Conservation (phyloP, 2,888 invertebrate species). For the Cataglyphis rosenhaueri region DNA sequence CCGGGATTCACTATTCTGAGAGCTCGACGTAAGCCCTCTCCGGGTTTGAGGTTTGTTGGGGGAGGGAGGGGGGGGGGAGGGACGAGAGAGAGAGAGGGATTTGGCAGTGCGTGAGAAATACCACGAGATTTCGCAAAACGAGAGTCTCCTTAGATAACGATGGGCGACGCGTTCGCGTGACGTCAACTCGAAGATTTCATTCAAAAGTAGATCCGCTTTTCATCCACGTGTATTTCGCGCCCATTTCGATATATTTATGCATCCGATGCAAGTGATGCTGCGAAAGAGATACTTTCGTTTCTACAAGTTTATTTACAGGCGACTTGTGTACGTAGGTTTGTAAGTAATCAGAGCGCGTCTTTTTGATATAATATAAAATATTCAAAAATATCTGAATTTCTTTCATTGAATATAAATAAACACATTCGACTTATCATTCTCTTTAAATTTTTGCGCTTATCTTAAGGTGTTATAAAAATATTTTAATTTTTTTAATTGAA, state of each 20-base stretch:
- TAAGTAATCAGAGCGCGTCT: background rate
- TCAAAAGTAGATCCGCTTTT: constrained; percentile 33
- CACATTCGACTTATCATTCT: background rate
- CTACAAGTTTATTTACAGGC: background rate
- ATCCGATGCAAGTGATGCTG: background rate
- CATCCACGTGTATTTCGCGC: background rate
- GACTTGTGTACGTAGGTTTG: background rate
- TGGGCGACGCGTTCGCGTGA: constrained; percentile 5
- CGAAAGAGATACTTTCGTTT: background rate
- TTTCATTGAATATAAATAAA: background rate
- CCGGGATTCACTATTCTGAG: constrained; percentile 41
- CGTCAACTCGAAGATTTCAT: constrained; percentile 53
- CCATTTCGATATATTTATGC: background rate
- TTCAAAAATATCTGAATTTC: background rate
- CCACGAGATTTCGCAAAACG: constrained; percentile 27
- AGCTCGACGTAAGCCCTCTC: constrained; percentile 45
- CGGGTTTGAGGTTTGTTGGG: constrained; percentile 15
- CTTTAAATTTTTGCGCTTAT: background rate
- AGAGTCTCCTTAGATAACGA: constrained; percentile 37
- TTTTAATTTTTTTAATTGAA: background rate
- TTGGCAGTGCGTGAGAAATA: constrained; percentile 27
- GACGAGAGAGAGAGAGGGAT: background rate
- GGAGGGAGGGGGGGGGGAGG: background rate
- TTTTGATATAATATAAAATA: background rate
- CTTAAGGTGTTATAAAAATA: background rate